Conservation (phyloP, 2,888 invertebrate species). For the Hirtodrosophila trivittata region DNA sequence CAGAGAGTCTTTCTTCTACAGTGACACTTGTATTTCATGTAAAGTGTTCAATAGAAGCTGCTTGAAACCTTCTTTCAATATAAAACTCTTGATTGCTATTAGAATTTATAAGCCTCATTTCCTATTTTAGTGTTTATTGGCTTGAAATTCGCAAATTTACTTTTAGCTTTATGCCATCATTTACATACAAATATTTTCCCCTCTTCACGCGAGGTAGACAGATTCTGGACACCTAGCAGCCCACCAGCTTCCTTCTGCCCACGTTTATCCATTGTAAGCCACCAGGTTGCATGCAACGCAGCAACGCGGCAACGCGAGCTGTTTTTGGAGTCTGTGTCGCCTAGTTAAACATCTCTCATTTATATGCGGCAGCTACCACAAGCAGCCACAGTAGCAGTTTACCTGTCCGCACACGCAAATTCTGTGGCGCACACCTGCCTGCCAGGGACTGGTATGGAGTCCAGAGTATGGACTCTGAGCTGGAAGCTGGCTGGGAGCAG, state of each 20-base stretch:
- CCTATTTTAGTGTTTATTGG: too few relatives aligned
- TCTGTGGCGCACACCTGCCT: constrained; percentile 57
- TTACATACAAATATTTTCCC: background rate
- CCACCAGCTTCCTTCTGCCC: constrained; percentile 3
- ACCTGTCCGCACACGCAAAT: constrained; percentile 79
- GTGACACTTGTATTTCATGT: too few relatives aligned
- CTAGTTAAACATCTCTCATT: constrained; percentile 79
- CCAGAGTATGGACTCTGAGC: constrained; percentile 19
- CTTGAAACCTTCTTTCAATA: too few relatives aligned
- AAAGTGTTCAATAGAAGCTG: too few relatives aligned
- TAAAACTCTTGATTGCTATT: too few relatives aligned
- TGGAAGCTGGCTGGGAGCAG: constrained; percentile 27
- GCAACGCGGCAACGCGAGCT: constrained; percentile 5
- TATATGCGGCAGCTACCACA: constrained; percentile 63
- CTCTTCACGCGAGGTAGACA: background rate
- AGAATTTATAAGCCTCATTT: too few relatives aligned
- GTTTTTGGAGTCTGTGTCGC: constrained; percentile 59
- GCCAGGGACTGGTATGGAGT: constrained; percentile 28
- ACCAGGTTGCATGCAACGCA: constrained; percentile 48
- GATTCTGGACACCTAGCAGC: constrained; percentile 2
- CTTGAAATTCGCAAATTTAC: too few relatives aligned
- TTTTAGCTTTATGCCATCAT: too few relatives aligned
- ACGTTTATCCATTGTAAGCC: too few relatives aligned
- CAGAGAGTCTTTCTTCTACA: too few relatives aligned
- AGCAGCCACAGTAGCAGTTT: constrained; percentile 68